Base-by-base conservation (phyloP, 1,140 invertebrate species). In the Diuraphis noxia region DNA sequence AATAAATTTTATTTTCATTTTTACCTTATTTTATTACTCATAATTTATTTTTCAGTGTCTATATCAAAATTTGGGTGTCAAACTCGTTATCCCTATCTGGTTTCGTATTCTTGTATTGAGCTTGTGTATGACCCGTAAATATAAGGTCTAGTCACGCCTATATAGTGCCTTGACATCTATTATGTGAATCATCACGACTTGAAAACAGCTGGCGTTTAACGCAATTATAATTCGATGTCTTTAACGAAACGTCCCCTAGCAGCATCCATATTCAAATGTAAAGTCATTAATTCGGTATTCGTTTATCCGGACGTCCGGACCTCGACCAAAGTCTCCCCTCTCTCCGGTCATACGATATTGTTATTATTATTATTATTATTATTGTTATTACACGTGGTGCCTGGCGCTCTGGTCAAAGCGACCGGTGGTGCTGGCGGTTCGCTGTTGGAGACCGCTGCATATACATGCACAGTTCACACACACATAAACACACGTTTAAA, bases 371-470 rank as follows among this genome's bases (percentile, higher is more conserved):
- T 19, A 34, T 23, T 81, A 81, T 81, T 40, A 81, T 38, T 79
- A 34, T 36, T 52, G 30, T 63, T 63, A 40, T 8, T 49, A 23
- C 85, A 23, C 85, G 85, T 36, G 46, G 46, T 52, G 21, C n/a
- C 43, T 52, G 43, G 85, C 85, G 85, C 85, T 72, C 87, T 21
- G 38, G 87, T 88, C 87, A 88, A 88, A 88, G 87, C 86, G 40
- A 41, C 25, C 56, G 25, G 38, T 25, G n/a, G 87, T 72, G 85
- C 34, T 36, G 23, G 72, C 30, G 40, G 82, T 46, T 86, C 56
- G 25, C 56, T 30, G 87, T 72, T 34, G 38, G 52, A 43, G 87
- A 63, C 40, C 38, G 40, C 36, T 41, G 56, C 40, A 41, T 30
- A 52, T 25, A 56, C 36, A 10, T 9, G 30, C 19, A 34, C 34